A percentile compares a stretch with the other conserved stretches of the same genome.
phyloP scores from a whole-genome alignment of 1,140 invertebrate genomes.

The Solenopsis fugax region DNA sequence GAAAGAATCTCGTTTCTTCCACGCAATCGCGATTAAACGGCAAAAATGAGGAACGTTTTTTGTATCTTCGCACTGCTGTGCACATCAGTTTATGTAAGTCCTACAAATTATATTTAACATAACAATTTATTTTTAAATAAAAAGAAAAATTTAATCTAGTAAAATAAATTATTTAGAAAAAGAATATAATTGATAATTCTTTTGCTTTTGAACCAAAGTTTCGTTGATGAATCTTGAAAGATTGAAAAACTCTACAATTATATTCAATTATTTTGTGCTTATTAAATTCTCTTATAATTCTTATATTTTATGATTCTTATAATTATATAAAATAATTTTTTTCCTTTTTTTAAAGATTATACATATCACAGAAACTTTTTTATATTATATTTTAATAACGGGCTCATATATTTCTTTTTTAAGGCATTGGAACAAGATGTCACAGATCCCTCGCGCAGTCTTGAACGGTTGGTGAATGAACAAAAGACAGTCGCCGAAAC shows the following conservation, averaged over 20 bases:
- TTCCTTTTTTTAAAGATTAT: neutral
- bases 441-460: neutral
- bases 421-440: slow-evolving; percentile 1
- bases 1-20: neutral
- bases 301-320: neutral
- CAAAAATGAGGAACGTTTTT: slow-evolving; percentile 43
- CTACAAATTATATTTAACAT: neutral
- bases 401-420: neutral
- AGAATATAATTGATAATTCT: neutral
- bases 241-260: neutral
- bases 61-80: slow-evolving; percentile 20
- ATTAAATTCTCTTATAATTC: neutral
- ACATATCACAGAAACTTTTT: no score
- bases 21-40: neutral
- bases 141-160: neutral
- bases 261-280: neutral
- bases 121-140: slow-evolving; percentile 19
- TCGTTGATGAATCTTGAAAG: neutral
- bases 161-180: neutral
- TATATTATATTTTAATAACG: slow-evolving; percentile 5
- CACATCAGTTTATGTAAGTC: slow-evolving; percentile 25
- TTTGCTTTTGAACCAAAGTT: neutral
- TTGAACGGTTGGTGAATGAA: slow-evolving; percentile 6
- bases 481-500: neutral
- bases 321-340: neutral